These are phyloP conservation scores for Cerastis rubricosa DNA, from an alignment of 2,888 invertebrate genomes.

Conservation along the genomic window DNA sequence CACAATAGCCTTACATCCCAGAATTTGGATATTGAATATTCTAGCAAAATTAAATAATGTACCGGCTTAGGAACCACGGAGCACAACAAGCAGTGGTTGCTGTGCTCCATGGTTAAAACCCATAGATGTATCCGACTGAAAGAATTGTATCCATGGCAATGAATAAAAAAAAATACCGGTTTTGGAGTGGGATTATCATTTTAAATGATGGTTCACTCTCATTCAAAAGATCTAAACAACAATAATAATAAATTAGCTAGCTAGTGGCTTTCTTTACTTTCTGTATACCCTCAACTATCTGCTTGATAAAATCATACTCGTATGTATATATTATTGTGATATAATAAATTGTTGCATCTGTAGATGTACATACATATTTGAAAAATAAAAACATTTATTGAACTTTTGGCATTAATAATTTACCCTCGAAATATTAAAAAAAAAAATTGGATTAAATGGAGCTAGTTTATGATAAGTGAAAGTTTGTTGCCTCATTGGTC, in stretches of 20 bases:
- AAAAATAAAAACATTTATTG: conserved; percentile 21
- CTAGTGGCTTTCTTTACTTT: not conserved
- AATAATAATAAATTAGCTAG: not conserved
- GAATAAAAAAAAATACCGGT: no score
- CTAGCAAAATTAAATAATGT: not conserved
- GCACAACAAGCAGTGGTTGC: no score
- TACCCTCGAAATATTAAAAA: not conserved
- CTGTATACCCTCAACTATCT: not conserved
- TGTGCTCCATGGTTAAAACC: no score
- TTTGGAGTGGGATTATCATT: no score
- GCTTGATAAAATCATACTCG: conserved; percentile 29
- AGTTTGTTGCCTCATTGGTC: not conserved
- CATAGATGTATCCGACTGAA: no score
- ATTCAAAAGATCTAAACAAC: not conserved
- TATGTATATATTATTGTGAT: conserved; percentile 39
- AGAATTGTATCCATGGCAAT: no score
- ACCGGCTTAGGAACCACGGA: not conserved
- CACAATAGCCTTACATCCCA: no score
- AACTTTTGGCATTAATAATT: conserved; percentile 1
- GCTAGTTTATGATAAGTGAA: not conserved
- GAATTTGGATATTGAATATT: not conserved
- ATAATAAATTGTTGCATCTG: conserved; percentile 50
- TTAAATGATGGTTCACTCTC: no score
- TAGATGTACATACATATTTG: conserved; percentile 33
- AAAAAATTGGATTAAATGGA: not conserved